Percentiles rank a stretch among this genome's conserved stretches.
phyloP scores from a whole-genome alignment of 92 coral and sea anemone genomes.

The Epizoanthus illoricatus region DNA sequence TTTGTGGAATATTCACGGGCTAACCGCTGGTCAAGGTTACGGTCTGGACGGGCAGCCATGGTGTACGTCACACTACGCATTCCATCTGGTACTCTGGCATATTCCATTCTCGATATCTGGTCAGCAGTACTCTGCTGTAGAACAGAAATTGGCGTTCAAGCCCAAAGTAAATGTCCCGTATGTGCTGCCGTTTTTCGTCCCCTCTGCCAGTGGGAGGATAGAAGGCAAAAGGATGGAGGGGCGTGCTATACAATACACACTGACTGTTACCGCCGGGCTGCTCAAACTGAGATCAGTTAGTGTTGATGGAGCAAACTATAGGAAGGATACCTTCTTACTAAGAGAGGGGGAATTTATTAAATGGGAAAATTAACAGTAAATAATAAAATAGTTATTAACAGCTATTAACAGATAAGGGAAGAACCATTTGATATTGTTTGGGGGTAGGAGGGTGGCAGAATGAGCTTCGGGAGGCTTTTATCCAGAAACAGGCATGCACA shows the following conservation, averaged over 20 bases:
- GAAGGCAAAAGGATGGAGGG: conserved; percentile 44
- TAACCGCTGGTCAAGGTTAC: conserved; percentile 85
- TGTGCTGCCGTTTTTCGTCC: conserved; percentile 75
- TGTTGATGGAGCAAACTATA: conserved; percentile 19
- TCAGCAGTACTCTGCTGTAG: conserved; percentile 77
- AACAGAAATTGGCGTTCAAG: conserved; percentile 54
- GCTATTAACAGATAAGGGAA: too few species aligned
- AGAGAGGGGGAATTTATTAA: conserved; percentile 21
- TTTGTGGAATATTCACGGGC: conserved; percentile 86
- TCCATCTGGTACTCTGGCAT: conserved; percentile 87
- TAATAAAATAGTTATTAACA: not conserved
- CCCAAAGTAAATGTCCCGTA: conserved; percentile 75
- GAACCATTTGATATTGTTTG: too few species aligned
- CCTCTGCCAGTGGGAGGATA: conserved; percentile 75
- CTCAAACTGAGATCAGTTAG: conserved; percentile 44
- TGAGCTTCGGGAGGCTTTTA: too few species aligned
- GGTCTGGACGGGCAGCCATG: conserved; percentile 88
- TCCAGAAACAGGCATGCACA: too few species aligned
- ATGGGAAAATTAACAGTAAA: not conserved
- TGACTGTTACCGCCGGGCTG: conserved; percentile 52
- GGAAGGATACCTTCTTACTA: not conserved
- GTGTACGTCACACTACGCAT: conserved; percentile 89
- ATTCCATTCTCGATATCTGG: conserved; percentile 85
- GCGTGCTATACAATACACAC: conserved; percentile 3
- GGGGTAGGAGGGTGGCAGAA: too few species aligned